A percentile compares a stretch with the other conserved stretches of the same genome.
Evolutionary conservation across 1,140 invertebrate genomes (phyloP).

Genomic region (Diachasmimorpha longicaudata): DNA sequence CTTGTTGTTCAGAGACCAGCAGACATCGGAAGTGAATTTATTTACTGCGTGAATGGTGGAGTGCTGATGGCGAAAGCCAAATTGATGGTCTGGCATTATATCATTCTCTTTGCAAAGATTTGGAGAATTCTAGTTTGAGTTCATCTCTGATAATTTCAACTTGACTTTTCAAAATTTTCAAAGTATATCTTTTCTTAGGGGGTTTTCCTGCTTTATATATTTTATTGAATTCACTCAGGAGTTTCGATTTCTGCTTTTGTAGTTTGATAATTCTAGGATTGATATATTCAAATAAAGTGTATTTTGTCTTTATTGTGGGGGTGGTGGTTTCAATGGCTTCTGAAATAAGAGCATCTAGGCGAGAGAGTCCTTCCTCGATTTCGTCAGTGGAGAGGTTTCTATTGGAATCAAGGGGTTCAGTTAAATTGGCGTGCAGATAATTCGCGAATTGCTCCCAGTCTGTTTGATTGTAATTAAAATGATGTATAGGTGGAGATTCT

Average conservation of each 20-base stretch:
- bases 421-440: not conserved
- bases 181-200: not conserved
- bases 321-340: not conserved
- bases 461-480: not conserved
- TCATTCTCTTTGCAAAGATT: not conserved
- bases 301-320: not conserved
- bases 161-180: not conserved
- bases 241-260: not conserved
- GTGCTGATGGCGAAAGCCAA: too few species aligned
- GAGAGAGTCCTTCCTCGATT: not conserved
- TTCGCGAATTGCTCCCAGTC: constrained; percentile 4
- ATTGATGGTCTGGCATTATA: too few species aligned
- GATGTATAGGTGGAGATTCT: not conserved
- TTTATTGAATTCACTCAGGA: not conserved
- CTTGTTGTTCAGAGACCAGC: too few species aligned
- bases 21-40: too few species aligned
- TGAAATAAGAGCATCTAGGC: too few species aligned
- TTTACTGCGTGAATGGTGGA: too few species aligned
- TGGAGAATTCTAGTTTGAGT: not conserved
- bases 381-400: not conserved
- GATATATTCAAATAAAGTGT: not conserved
- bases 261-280: not conserved
- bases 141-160: not conserved
- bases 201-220: not conserved
- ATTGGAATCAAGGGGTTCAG: not conserved